Conservation (phyloP, 2,113 vertebrate species). For the Chinchilla lanigera region DNA sequence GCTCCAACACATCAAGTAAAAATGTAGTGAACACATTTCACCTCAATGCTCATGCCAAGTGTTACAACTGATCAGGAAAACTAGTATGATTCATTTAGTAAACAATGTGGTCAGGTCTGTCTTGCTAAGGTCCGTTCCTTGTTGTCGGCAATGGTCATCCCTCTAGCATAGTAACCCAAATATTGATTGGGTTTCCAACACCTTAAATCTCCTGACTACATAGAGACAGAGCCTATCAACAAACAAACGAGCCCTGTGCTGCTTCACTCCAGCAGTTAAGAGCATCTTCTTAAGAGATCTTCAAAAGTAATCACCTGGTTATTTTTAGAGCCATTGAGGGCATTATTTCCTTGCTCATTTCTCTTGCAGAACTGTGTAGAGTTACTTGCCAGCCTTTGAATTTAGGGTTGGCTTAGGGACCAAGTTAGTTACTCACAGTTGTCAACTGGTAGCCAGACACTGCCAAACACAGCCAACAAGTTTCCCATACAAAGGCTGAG, state of each 20-base stretch:
- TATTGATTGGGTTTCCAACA: constrained; percentile 86
- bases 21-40: background rate
- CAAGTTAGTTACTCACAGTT: constrained; percentile 41
- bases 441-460: constrained; percentile 78
- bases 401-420: constrained; percentile 29
- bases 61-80: background rate
- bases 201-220: constrained; percentile 65
- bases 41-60: background rate
- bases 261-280: constrained; percentile 53
- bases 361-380: constrained; percentile 18
- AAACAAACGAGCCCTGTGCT: constrained; percentile 78
- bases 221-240: constrained; percentile 85
- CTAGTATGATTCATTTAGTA: background rate
- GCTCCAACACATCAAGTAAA: background rate
- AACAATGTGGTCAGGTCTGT: background rate
- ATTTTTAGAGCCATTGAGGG: constrained; percentile 75
- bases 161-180: constrained; percentile 87
- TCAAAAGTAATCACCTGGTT: constrained; percentile 74
- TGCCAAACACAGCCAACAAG: constrained; percentile 47
- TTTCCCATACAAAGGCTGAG: accelerated
- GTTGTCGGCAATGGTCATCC: constrained; percentile 47
- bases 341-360: background rate
- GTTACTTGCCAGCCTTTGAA: constrained; percentile 36
- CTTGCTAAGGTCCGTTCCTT: constrained; percentile 46
- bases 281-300: constrained; percentile 74